Evolutionary conservation across 35 echinoderm and acorn worm species (phyloP).

Genomic region (Nesometra sesokonis): DNA sequence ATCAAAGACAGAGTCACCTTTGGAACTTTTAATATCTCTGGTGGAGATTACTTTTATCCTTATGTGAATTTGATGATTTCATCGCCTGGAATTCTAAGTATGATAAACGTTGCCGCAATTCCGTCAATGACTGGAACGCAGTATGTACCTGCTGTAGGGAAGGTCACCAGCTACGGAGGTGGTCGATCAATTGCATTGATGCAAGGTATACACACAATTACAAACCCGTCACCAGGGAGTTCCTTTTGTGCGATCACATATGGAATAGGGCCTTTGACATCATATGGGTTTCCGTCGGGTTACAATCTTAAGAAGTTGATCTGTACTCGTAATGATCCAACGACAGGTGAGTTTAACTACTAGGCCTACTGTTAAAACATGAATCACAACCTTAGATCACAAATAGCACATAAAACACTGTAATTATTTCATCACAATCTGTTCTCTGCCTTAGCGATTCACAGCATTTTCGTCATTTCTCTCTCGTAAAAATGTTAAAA

Average conservation of each 20-base stretch:
- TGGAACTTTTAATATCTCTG: slow-evolving; percentile 49
- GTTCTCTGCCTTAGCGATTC: too few species aligned
- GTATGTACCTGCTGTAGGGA: slow-evolving; percentile 12
- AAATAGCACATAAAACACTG: too few species aligned
- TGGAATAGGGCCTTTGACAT: slow-evolving; percentile 42
- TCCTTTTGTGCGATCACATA: slow-evolving; percentile 52
- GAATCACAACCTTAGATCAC: too few species aligned
- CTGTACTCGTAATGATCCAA: slow-evolving; percentile 34
- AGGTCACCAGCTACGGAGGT: slow-evolving; percentile 30
- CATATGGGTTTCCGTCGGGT: slow-evolving; percentile 57
- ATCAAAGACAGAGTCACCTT: slow-evolving; percentile 67
- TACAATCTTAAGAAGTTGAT: slow-evolving; percentile 54
- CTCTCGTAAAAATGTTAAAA: too few species aligned
- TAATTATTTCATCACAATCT: too few species aligned
- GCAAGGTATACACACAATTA: slow-evolving; percentile 27
- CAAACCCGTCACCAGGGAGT: slow-evolving; percentile 26
- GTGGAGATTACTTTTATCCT: slow-evolving; percentile 13
- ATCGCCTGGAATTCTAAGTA: slow-evolving; percentile 36
- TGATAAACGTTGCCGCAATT: slow-evolving; percentile 35
- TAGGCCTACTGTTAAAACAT: too few species aligned
- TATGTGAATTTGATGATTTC: slow-evolving; percentile 51
- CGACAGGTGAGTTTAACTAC: slow-evolving; percentile 83
- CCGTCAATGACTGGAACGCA: slow-evolving; percentile 23
- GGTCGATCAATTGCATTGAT: slow-evolving; percentile 38
- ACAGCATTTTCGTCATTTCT: too few species aligned